Conservation (phyloP, 2,888 invertebrate species). For the Parthenolecanium corni region DNA sequence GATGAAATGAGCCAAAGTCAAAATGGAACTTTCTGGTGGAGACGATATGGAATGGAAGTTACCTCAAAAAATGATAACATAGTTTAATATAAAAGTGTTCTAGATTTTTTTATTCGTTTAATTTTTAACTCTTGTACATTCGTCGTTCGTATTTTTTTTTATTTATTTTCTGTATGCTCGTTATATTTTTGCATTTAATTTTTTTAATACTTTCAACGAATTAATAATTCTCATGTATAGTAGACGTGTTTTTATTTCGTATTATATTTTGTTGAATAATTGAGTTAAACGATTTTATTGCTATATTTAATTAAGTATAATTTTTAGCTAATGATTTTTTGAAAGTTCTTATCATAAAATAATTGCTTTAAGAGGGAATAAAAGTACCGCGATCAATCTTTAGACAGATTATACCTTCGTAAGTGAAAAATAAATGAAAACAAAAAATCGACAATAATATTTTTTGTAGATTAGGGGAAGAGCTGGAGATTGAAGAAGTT, state of each 20-base stretch:
- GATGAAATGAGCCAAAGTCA: conserved; percentile 33
- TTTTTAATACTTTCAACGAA: not conserved
- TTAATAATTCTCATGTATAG: not conserved
- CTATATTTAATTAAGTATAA: not conserved
- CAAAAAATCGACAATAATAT: too few species aligned
- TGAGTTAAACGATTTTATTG: not conserved
- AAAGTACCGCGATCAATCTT: too few species aligned
- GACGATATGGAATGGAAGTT: conserved; percentile 36
- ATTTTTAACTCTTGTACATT: not conserved
- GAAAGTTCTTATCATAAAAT: too few species aligned
- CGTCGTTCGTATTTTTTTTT: too few species aligned
- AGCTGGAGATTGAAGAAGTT: too few species aligned
- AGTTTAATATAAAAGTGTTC: not conserved
- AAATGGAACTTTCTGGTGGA: conserved; percentile 42
- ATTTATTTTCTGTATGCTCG: not conserved
- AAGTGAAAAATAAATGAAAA: too few species aligned
- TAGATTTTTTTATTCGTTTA: not conserved
- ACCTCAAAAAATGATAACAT: conserved; percentile 9
- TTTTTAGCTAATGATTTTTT: not conserved
- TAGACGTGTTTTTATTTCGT: not conserved
- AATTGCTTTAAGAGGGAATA: too few species aligned
- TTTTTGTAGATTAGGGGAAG: too few species aligned
- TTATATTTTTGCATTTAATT: not conserved
- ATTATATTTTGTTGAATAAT: not conserved
- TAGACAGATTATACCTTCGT: too few species aligned